Percentiles rank a stretch among this genome's conserved stretches.
phyloP scores from a whole-genome alignment of 1,140 invertebrate species.

The Samia ricini region DNA sequence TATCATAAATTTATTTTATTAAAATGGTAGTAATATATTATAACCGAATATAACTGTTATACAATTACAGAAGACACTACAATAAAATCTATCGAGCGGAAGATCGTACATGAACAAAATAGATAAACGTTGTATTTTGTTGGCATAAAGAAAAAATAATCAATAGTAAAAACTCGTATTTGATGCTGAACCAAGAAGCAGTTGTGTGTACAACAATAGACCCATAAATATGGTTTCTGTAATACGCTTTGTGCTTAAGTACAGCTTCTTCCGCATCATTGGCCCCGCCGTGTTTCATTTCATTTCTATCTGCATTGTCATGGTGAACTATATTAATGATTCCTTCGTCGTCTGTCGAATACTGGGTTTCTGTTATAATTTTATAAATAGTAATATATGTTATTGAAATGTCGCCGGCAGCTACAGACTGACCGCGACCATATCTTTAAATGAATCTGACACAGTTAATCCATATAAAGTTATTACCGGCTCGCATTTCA shows the following conservation, averaged over 20 bases:
- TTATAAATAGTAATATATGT: conserved; percentile 38
- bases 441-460: conserved; percentile 58
- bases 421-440: conserved; percentile 30
- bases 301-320: conserved; percentile 46
- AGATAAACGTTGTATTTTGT: neutral
- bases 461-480: conserved; percentile 59
- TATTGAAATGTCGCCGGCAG: conserved; percentile 39
- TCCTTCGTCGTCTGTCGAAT: conserved; percentile 24
- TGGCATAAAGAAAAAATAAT: neutral
- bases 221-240: conserved; percentile 61
- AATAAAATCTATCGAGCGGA: conserved; percentile 26
- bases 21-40: no score
- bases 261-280: conserved; percentile 43
- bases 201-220: conserved; percentile 57
- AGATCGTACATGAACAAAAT: conserved; percentile 15
- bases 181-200: conserved; percentile 46
- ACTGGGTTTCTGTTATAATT: neutral
- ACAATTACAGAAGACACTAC: neutral
- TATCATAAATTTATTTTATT: no score
- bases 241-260: conserved; percentile 44
- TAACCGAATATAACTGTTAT: neutral
- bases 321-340: conserved; percentile 46
- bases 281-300: conserved; percentile 27
- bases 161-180: conserved; percentile 53
- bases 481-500: conserved; percentile 52